A percentile compares a stretch with the other conserved stretches of the same genome.
phyloP scores from a whole-genome alignment of 1,140 invertebrate genomes.

The Drosophila ohnishii region DNA sequence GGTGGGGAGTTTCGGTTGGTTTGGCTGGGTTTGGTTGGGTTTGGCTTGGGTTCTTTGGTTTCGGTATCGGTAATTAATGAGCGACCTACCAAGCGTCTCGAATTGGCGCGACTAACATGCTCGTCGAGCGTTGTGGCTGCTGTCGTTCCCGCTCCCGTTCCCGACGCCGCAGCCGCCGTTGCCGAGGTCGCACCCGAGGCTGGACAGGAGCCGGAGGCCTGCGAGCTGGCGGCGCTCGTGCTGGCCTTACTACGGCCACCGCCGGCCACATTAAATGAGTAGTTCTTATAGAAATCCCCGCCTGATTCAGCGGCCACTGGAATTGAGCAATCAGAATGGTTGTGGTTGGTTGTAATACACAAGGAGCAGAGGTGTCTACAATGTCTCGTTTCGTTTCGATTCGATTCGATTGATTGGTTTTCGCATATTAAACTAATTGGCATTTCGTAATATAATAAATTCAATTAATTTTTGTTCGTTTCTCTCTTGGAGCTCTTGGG shows the following conservation, averaged over 20 bases:
- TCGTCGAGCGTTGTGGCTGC: conserved; percentile 87
- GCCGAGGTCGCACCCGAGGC: conserved; percentile 41
- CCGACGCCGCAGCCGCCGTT: conserved; percentile 34
- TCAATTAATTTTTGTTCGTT: conserved; percentile 80
- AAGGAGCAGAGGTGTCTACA: conserved; percentile 42
- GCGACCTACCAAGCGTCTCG: conserved; percentile 82
- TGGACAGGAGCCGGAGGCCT: conserved; percentile 31
- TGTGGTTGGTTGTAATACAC: conserved; percentile 57
- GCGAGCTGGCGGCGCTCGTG: conserved; percentile 59
- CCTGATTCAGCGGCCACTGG: conserved; percentile 90
- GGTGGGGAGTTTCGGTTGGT: conserved; percentile 30
- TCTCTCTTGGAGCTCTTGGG: conserved; percentile 26
- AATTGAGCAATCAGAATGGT: conserved; percentile 80
- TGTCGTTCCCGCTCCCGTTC: conserved; percentile 87
- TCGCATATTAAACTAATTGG: conserved; percentile 69
- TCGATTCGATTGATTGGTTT: conserved; percentile 33
- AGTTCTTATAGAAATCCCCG: conserved; percentile 92
- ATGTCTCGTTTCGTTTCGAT: conserved; percentile 28
- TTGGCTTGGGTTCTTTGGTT: conserved; percentile 30
- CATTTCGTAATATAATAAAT: conserved; percentile 79
- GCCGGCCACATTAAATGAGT: conserved; percentile 83
- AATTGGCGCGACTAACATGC: conserved; percentile 82
- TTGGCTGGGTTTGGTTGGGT: conserved; percentile 27
- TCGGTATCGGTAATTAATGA: conserved; percentile 71
- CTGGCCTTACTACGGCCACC: conserved; percentile 65